Conservation (phyloP, 2,797 vertebrate species). For the Petrocephalus schoutedeni region DNA sequence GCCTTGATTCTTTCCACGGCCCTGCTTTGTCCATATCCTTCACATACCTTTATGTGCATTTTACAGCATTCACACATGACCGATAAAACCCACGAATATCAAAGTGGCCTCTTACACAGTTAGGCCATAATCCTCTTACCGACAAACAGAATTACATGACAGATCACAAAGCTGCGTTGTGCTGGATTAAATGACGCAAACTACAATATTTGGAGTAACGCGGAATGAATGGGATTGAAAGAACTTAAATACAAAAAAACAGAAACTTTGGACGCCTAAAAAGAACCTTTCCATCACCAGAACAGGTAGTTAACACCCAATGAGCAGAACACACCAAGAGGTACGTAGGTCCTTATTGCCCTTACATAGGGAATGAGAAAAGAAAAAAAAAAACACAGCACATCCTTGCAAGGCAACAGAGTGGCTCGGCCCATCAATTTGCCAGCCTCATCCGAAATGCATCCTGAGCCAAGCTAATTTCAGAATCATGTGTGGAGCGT, state of each 20-base stretch:
- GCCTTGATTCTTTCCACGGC: not conserved
- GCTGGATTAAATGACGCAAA: not conserved
- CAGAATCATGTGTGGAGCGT: not conserved
- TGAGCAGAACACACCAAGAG: no score
- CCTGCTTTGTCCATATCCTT: not conserved
- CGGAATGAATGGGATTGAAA: not conserved
- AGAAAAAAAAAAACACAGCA: not conserved
- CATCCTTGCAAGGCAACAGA: not conserved
- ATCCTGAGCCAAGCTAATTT: not conserved
- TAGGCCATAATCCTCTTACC: conserved; percentile 55
- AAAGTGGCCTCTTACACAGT: conserved; percentile 29
- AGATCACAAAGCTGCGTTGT: not conserved
- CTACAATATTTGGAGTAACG: not conserved
- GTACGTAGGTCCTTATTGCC: not conserved
- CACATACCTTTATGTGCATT: not conserved
- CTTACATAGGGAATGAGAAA: not conserved
- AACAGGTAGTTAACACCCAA: not conserved
- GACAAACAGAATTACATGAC: conserved; percentile 35
- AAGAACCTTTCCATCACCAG: not conserved
- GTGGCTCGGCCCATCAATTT: not conserved
- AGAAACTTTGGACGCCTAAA: not conserved
- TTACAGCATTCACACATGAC: not conserved
- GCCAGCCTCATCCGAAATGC: not conserved
- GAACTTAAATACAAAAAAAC: not conserved
- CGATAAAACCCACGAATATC: not conserved